Percentiles rank a stretch among this genome's conserved stretches.
phyloP scores from a whole-genome alignment of 2,888 invertebrate species.

The Antheraea assamensis region DNA sequence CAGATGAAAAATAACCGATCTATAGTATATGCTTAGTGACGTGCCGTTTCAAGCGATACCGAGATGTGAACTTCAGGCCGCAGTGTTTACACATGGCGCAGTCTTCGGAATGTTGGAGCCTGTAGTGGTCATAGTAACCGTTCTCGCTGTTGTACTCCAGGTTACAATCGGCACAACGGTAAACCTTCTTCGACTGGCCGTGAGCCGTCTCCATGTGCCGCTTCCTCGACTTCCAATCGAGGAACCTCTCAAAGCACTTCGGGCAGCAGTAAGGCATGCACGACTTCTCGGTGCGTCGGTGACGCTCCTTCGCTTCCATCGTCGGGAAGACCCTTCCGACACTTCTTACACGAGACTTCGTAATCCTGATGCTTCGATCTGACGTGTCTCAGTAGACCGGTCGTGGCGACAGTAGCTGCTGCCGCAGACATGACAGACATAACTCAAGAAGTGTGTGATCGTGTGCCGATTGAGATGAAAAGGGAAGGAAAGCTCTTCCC shows the following conservation, averaged over 20 bases:
- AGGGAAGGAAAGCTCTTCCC: slow-evolving; percentile 62
- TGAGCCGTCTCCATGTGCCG: slow-evolving; percentile 68
- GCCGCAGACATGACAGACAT: slow-evolving; percentile 71
- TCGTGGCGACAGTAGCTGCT: slow-evolving; percentile 68
- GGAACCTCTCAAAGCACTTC: slow-evolving; percentile 65
- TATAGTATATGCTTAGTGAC: slow-evolving; percentile 55
- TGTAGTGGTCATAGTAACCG: slow-evolving; percentile 68
- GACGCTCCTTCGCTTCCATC: slow-evolving; percentile 70
- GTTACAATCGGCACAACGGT: slow-evolving; percentile 63
- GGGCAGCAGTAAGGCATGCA: slow-evolving; percentile 72
- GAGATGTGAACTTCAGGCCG: slow-evolving; percentile 65
- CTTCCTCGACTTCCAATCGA: slow-evolving; percentile 60
- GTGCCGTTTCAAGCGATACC: slow-evolving; percentile 63
- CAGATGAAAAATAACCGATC: neutral
- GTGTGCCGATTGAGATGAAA: slow-evolving; percentile 70
- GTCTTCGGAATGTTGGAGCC: slow-evolving; percentile 65
- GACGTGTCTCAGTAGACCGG: slow-evolving; percentile 63
- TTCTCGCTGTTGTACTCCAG: slow-evolving; percentile 59
- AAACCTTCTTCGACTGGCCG: slow-evolving; percentile 55
- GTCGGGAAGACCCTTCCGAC: slow-evolving; percentile 66
- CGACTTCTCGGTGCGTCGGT: slow-evolving; percentile 61
- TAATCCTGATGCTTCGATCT: slow-evolving; percentile 68
- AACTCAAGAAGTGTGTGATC: slow-evolving; percentile 67
- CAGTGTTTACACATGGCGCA: slow-evolving; percentile 68
- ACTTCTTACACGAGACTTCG: slow-evolving; percentile 63